Evolutionary conservation across 2,888 invertebrate species (phyloP), one percentile per base, ranked within the genome.

Genomic region (Lagria hirta): DNA sequence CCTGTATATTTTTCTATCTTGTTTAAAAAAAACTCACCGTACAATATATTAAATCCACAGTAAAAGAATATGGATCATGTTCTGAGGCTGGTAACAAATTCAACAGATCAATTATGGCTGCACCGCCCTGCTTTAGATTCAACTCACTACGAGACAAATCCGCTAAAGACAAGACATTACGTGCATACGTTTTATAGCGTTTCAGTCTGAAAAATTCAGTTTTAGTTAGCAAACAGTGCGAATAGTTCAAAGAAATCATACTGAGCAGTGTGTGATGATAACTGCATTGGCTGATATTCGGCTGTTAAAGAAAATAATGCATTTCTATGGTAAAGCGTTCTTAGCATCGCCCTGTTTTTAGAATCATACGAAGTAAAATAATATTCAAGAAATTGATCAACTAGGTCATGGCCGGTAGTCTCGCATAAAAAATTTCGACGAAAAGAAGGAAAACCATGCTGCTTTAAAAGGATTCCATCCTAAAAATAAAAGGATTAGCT

Each of bases 281-380:
- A 36, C 41, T 70, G 69, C 16, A 57, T 57, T 8, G 51, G 26
- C 27, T 62, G 41, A 49, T 65, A 66, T 4, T 50, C 43, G 28
- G 68, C 70, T 0, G 80, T 80, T 43, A 84, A 54, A 0, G 84
- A 83, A 61, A 84, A 76, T 8, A 79, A 59, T 0, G 86, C 84
- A 17, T 80, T 65, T 14, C 76, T 74, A 36, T 81, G 76, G 58
- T 88, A 89, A 42, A 88, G 65, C 1, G 77, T 75, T 7, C 74
- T 61, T 6, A 88, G 64, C 0, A 67, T 45, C 0, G 61, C 60
- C 14, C 86, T 72, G 36, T 83, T 78, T 0, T 73, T 73, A 1
- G 74, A 69, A 60, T 88, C 88, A 47, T 84, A 78, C 1, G 84
- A 64, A 0, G 76, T 75, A 58, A 83, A 87, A 69, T 78, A 84